Evolutionary conservation across 2,113 vertebrate species (phyloP), one percentile per base, ranked within the genome.

Genomic region (Oreochromis niloticus): DNA sequence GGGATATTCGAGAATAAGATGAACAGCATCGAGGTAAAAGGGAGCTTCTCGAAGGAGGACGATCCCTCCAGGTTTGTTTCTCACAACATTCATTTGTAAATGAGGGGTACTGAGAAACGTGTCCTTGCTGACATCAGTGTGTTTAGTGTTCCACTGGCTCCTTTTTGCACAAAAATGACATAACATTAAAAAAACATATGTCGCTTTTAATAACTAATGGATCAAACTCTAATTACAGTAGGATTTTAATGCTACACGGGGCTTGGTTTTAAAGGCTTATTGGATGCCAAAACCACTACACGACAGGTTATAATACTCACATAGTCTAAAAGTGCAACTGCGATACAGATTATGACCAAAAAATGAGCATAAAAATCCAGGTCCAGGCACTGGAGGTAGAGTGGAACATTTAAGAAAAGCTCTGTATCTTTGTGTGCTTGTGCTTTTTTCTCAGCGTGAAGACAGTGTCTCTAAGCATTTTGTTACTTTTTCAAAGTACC

Each of bases 1-100:
- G 98, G 98, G 16, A 89, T 97, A 88, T 97, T 99, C 91, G 98
- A 99, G 89, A 96, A 98, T 91, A 98, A 98, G 82, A 96, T 98
- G 90, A 99, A 99, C 27, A 96, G 97, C 80, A 97, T 99, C 46
- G 94, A 97, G 73, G 94, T 98, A 41, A 96, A 93, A 0, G 97
- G 98, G 34, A 94, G 96, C 11, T 98, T 99, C 94, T 96, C 96
- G 0, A 92, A 87, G 0, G 93, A 97, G 24, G 96, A 98, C 6
- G 98, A 99, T 86, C 98, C 98, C 3, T 99, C 98, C 91, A 97
- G 96, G 96, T 97, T 66, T 55, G 91, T 87, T 27, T 36, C 12
- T 34, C 1, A 2, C n/a, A 30, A 5, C 27, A 1, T 17, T 30
- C 6, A 36, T 56, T 75, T 4, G 3, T 39, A 34, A 54, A 8